phyloP scores from a whole-genome alignment of 23 tunicate genomes.

The Trididemnum nubilum region DNA sequence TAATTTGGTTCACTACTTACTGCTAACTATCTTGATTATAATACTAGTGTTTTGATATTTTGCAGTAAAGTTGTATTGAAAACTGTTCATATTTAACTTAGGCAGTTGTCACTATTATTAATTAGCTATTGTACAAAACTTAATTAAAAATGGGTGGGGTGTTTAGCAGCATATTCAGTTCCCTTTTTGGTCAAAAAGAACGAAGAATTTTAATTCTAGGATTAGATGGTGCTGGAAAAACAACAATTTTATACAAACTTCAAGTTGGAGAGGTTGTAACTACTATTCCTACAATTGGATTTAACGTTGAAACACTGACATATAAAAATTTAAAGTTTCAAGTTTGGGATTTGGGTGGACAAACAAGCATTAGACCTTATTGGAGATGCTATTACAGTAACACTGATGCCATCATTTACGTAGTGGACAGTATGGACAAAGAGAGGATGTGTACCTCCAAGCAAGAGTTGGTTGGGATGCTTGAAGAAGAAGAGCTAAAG shows the following conservation, averaged over 20 bases:
- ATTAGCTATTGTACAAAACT: too few relatives aligned
- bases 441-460: constrained; percentile 96
- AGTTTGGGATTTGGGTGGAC: constrained; percentile 99
- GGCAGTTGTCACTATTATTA: too few relatives aligned
- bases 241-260: constrained; percentile 91
- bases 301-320: constrained; percentile 95
- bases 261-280: constrained; percentile 99
- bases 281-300: constrained; percentile 99
- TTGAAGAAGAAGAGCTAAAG: constrained; percentile 99
- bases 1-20: too few relatives aligned
- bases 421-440: constrained; percentile 95
- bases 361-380: constrained; percentile 96
- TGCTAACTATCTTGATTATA: too few relatives aligned
- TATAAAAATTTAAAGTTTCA: constrained; percentile 98
- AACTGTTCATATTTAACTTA: too few relatives aligned
- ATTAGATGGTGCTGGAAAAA: constrained; percentile 98
- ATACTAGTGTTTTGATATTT: too few relatives aligned
- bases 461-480: constrained; percentile 92
- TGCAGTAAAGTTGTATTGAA: too few relatives aligned
- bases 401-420: constrained; percentile 99
- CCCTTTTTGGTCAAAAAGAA: constrained; percentile 98
- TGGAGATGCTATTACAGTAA: constrained; percentile 99
- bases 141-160: constrained; percentile 58
- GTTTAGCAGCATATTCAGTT: constrained; percentile 58
- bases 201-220: constrained; percentile 94